Percentiles rank a stretch among this genome's conserved stretches.
Conservation (phyloP, 1,140 invertebrate species). For the Leptestheria dahalacensis region DNA sequence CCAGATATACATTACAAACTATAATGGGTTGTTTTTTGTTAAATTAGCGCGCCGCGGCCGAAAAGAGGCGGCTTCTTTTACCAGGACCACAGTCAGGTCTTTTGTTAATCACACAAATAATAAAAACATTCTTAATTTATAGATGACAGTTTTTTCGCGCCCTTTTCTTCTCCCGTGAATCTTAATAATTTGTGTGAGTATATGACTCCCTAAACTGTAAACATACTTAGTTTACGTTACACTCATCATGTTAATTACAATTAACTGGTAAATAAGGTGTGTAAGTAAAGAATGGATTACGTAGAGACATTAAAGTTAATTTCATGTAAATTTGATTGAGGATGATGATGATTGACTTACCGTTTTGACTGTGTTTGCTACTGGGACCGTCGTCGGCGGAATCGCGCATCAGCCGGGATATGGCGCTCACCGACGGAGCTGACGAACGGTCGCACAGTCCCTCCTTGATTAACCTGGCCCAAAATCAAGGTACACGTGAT, state of each 20-base stretch:
- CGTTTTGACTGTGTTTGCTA: not conserved
- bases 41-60: no score
- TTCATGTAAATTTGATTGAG: not conserved
- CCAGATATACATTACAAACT: no score
- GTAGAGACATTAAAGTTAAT: not conserved
- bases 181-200: no score
- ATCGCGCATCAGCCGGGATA: slow-evolving; percentile 68
- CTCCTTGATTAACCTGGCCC: slow-evolving; percentile 60
- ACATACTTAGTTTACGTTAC: not conserved
- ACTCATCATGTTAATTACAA: no score
- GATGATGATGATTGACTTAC: not conserved
- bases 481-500: no score
- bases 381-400: slow-evolving; percentile 38
- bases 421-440: slow-evolving; percentile 75
- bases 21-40: no score
- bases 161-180: not conserved
- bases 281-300: not conserved
- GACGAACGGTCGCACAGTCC: slow-evolving; percentile 65
- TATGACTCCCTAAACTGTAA: not conserved
- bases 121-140: not conserved
- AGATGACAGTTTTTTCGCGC: not conserved
- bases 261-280: no score
- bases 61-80: not conserved
- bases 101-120: not conserved
- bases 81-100: not conserved